Evolutionary conservation across 2,888 invertebrate genomes (phyloP).

Genomic region (Tethea ocularis): DNA sequence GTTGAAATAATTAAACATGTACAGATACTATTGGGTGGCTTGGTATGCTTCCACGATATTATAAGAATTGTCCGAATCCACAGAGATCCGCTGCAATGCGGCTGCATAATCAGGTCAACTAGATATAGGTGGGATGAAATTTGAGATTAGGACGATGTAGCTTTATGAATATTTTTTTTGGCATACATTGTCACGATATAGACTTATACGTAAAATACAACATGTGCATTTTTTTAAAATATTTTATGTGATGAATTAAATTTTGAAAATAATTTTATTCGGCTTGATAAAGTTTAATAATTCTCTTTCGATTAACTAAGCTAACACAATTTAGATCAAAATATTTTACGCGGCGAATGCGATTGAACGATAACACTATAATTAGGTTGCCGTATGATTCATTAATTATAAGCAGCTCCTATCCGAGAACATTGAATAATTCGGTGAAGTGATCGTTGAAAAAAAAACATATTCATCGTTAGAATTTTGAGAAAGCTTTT

Average conservation of each 20-base stretch:
- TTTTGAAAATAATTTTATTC: too few species aligned
- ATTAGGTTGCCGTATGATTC: conserved; percentile 25
- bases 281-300: too few species aligned
- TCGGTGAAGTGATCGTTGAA: conserved; percentile 24
- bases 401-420: conserved; percentile 26
- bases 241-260: too few species aligned
- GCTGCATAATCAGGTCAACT: conserved; percentile 48
- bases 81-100: conserved; percentile 47
- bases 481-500: conserved; percentile 9
- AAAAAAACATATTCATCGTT: conserved; percentile 16
- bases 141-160: too few species aligned
- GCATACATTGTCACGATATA: too few species aligned
- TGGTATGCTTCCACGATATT: conserved; percentile 20
- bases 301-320: too few species aligned
- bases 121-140: conserved; percentile 29
- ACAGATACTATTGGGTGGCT: conserved; percentile 13
- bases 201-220: too few species aligned
- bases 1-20: conserved; percentile 26
- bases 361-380: conserved; percentile 21
- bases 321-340: neutral
- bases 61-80: conserved; percentile 33
- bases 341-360: conserved; percentile 14
- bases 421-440: conserved; percentile 28
- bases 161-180: too few species aligned
- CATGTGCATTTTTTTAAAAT: too few species aligned